phyloP scores from a whole-genome alignment of 2,888 invertebrate species.

The Homarus gammarus region DNA sequence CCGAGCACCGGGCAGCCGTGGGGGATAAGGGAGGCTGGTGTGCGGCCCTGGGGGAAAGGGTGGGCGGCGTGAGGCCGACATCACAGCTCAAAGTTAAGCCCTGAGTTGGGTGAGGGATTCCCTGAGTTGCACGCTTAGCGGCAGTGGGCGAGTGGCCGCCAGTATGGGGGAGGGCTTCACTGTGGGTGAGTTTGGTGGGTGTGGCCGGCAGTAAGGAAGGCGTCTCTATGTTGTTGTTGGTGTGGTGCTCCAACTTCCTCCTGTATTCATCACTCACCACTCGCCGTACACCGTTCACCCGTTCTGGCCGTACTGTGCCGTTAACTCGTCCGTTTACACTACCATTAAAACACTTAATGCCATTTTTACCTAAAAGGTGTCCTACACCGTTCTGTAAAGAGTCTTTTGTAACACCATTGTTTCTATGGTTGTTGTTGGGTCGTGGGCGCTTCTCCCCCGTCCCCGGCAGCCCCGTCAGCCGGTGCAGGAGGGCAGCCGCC shows the following conservation, averaged over 20 bases:
- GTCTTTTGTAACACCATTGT: slow-evolving; percentile 37
- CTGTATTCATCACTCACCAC: slow-evolving; percentile 37
- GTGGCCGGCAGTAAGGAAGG: slow-evolving; percentile 32
- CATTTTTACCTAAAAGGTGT: slow-evolving; percentile 57
- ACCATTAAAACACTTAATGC: slow-evolving; percentile 47
- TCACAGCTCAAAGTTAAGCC: slow-evolving; percentile 66
- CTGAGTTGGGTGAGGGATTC: slow-evolving; percentile 58
- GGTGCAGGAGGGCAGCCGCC: slow-evolving; percentile 31
- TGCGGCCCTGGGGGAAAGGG: slow-evolving; percentile 30
- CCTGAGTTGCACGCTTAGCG: slow-evolving; percentile 63
- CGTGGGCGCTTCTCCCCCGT: slow-evolving; percentile 45
- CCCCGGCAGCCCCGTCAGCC: slow-evolving; percentile 41
- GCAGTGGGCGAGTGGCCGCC: slow-evolving; percentile 21
- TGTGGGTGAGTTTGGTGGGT: slow-evolving; percentile 38
- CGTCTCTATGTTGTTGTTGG: slow-evolving; percentile 37
- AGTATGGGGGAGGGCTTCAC: slow-evolving; percentile 29
- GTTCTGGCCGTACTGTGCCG: slow-evolving; percentile 39
- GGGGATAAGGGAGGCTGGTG: slow-evolving; percentile 61
- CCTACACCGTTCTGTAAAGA: slow-evolving; percentile 43
- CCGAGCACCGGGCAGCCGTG: slow-evolving; percentile 62
- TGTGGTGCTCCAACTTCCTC: slow-evolving; percentile 23
- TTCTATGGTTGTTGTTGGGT: slow-evolving; percentile 38
- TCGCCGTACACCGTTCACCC: slow-evolving; percentile 46
- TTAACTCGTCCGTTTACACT: slow-evolving; percentile 40
- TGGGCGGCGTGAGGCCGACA: slow-evolving; percentile 56